These are phyloP conservation scores for pig (Sus scrofa) DNA, from an alignment of 2,113 vertebrate species.

Conservation along the genomic window T2T-Sscrofa CM000824.6:111763001-111763500, in stretches of 20 bases:
- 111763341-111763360: too few species aligned
- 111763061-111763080: background rate
- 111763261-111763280: background rate
- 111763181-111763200: background rate
- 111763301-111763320: too few species aligned
- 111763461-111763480: too few species aligned
- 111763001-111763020: background rate
- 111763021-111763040: background rate
- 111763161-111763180: background rate
- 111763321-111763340: too few species aligned
- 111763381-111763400: too few species aligned
- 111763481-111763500: too few species aligned
- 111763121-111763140: background rate
- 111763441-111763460: too few species aligned
- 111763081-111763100: background rate
- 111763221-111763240: background rate
- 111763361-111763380: too few species aligned
- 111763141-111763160: background rate
- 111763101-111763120: background rate
- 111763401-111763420: too few species aligned
- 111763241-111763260: background rate
- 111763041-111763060: background rate
- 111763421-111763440: too few species aligned
- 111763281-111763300: background rate
- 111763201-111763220: background rate